Percentiles rank a stretch among this genome's conserved stretches.
Evolutionary conservation across 2,888 invertebrate species (phyloP).

Genomic region (Drosophila anomelani): DNA sequence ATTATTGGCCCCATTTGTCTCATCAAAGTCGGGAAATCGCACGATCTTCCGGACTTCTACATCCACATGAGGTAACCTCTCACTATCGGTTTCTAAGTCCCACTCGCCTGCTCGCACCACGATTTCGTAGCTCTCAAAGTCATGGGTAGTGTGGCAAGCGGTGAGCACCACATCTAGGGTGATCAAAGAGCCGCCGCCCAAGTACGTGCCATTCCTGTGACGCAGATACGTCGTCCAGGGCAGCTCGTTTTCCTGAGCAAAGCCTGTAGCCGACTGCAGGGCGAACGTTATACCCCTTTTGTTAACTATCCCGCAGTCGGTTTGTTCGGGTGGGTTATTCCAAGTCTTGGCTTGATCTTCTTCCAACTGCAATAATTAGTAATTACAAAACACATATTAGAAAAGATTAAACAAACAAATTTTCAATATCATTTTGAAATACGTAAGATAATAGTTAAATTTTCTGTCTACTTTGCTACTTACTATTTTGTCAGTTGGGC

Average conservation of each 20-base stretch:
- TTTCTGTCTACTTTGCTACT: not conserved
- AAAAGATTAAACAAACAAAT: not conserved
- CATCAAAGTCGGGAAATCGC: not conserved
- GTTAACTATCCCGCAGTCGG: not conserved
- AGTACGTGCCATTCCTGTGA: not conserved
- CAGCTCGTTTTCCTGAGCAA: constrained; percentile 27
- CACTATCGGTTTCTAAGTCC: constrained; percentile 13
- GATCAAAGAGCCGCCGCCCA: constrained; percentile 47
- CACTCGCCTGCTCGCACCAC: constrained; percentile 51
- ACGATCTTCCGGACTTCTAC: constrained; percentile 4
- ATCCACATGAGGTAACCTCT: constrained; percentile 9
- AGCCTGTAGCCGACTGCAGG: not conserved
- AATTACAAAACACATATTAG: not conserved
- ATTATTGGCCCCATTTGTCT: not conserved
- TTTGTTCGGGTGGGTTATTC: not conserved
- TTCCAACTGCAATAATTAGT: not conserved
- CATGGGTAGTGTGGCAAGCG: not conserved
- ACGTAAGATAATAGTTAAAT: not conserved
- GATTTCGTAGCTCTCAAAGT: not conserved
- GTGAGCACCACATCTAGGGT: constrained; percentile 39
- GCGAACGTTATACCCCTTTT: not conserved
- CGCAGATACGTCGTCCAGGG: constrained; percentile 45
- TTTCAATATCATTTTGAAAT: not conserved
- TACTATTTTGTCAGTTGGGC: not conserved
- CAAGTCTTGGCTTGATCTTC: not conserved